Evolutionary conservation across 2,797 vertebrate species (phyloP).

Genomic region (Lycodopsis pacificus): DNA sequence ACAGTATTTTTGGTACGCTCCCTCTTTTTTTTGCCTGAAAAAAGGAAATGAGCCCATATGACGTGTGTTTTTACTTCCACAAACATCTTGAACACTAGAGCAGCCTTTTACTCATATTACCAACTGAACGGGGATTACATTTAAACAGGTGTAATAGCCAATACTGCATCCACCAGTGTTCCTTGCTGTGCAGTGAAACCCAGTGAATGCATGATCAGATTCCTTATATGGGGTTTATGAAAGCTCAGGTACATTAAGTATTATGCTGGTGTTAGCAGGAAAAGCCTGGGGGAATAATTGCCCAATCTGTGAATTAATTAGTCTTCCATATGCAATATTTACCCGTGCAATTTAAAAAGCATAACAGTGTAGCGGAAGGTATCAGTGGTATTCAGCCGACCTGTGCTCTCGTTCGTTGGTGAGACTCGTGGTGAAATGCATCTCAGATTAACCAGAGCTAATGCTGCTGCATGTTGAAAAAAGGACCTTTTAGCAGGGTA

Average conservation of each 20-base stretch:
- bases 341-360: conserved; percentile 66
- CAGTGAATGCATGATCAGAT: conserved; percentile 47
- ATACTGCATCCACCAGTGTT: conserved; percentile 21
- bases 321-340: conserved; percentile 64
- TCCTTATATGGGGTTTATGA: conserved; percentile 56
- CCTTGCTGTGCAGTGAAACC: conserved; percentile 3
- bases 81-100: background rate
- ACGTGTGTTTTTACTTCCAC: background rate
- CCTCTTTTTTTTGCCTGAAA: too few species aligned
- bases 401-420: conserved; percentile 30
- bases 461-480: conserved; percentile 57
- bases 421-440: conserved; percentile 47
- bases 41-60: too few species aligned
- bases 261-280: conserved; percentile 42
- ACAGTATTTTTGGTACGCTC: too few species aligned
- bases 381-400: conserved; percentile 73
- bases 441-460: conserved; percentile 66
- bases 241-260: conserved; percentile 59
- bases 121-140: background rate
- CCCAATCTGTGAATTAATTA: conserved; percentile 67
- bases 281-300: conserved; percentile 64
- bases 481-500: conserved; percentile 71
- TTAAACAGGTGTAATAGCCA: conserved; percentile 25
- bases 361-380: conserved; percentile 58
- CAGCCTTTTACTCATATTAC: background rate